A percentile compares a stretch with the other conserved stretches of the same genome.
phyloP scores from a whole-genome alignment of 2,888 invertebrate species.

The Pharmacophagus antenor region DNA sequence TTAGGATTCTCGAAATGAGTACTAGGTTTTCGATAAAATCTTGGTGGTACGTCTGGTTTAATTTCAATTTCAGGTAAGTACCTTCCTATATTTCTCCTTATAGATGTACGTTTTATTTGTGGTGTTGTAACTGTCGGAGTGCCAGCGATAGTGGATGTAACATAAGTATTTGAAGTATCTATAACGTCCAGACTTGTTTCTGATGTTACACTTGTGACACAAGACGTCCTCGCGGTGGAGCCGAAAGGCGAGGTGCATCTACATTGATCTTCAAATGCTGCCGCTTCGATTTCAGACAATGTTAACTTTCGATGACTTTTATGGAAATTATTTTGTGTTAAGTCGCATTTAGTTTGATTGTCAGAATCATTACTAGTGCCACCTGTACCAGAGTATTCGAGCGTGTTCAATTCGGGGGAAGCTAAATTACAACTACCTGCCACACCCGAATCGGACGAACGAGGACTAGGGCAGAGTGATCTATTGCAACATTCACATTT shows the following conservation, averaged over 20 bases:
- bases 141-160: slow-evolving; percentile 75
- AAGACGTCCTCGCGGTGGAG: slow-evolving; percentile 85
- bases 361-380: slow-evolving; percentile 64
- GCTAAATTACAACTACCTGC: slow-evolving; percentile 90
- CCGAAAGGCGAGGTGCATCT: slow-evolving; percentile 87
- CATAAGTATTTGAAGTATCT: slow-evolving; percentile 74
- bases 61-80: slow-evolving; percentile 68
- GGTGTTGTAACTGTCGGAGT: slow-evolving; percentile 68
- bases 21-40: slow-evolving; percentile 71
- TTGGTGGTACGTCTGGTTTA: slow-evolving; percentile 73
- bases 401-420: slow-evolving; percentile 84
- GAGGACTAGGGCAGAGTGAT: slow-evolving; percentile 84
- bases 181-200: slow-evolving; percentile 80
- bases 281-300: slow-evolving; percentile 80
- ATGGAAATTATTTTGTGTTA: slow-evolving; percentile 56
- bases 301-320: slow-evolving; percentile 67
- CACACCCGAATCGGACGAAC: slow-evolving; percentile 92
- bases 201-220: slow-evolving; percentile 79
- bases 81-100: slow-evolving; percentile 64
- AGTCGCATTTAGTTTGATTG: slow-evolving; percentile 57
- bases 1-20: slow-evolving; percentile 71
- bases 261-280: slow-evolving; percentile 85
- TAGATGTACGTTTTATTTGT: slow-evolving; percentile 76
- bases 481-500: slow-evolving; percentile 83
- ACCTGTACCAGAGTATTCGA: slow-evolving; percentile 53